phyloP scores from a whole-genome alignment of 2,113 vertebrate species.

The Bolborhynchus lineola region DNA sequence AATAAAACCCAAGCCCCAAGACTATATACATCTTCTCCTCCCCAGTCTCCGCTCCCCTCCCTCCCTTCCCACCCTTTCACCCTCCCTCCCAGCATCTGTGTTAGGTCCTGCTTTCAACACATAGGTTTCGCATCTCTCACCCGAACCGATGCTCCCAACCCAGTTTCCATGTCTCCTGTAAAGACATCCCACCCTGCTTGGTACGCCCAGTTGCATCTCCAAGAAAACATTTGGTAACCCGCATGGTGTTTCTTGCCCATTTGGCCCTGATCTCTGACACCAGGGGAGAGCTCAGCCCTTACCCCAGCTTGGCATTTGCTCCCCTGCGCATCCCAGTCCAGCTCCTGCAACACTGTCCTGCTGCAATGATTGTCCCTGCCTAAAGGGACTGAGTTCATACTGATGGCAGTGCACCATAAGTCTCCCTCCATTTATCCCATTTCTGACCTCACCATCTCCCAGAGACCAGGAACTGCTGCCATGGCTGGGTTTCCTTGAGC shows the following conservation, averaged over 20 bases:
- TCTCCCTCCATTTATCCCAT: neutral
- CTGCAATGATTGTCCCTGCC: constrained; percentile 4
- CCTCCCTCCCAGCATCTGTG: neutral
- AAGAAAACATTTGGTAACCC: constrained; percentile 1
- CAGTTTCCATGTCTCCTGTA: neutral
- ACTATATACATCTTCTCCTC: constrained; percentile 29
- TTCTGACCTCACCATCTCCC: neutral
- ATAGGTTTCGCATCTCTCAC: neutral
- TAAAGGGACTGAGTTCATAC: neutral
- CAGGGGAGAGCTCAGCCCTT: neutral
- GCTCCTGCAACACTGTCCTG: neutral
- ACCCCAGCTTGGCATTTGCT: neutral
- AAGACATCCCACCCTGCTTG: neutral
- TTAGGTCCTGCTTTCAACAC: constrained; percentile 1
- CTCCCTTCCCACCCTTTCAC: neutral
- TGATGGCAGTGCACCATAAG: neutral
- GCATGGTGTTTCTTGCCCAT: neutral
- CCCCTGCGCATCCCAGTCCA: neutral
- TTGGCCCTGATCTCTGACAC: neutral
- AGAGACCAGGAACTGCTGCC: neutral
- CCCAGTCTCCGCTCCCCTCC: neutral
- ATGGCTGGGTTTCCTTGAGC: neutral
- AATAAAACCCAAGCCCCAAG: constrained; percentile 14
- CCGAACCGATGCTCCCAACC: neutral
- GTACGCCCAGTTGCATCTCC: neutral